These are phyloP conservation scores for Xenopus laevis DNA, from an alignment of 2,113 vertebrate species.

Conservation along the genomic window DNA sequence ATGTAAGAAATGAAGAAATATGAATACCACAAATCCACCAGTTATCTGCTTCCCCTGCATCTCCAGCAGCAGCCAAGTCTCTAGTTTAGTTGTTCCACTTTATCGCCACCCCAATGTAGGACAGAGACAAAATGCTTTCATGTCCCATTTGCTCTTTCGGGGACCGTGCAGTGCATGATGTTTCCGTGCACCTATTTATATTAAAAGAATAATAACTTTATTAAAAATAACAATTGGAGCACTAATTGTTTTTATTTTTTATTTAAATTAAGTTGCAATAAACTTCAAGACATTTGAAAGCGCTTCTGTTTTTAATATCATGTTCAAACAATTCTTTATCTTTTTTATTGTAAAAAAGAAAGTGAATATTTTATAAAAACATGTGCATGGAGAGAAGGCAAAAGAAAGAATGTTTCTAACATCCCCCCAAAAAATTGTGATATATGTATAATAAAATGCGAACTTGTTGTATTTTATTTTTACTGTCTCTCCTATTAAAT, in stretches of 20 bases:
- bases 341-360: slow-evolving; percentile 35
- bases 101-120: slow-evolving; percentile 26
- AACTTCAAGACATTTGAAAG: slow-evolving; percentile 19
- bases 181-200: slow-evolving; percentile 72
- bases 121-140: slow-evolving; percentile 24
- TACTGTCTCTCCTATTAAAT: background rate
- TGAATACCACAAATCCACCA: slow-evolving; percentile 23
- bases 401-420: slow-evolving; percentile 35
- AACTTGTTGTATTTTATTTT: slow-evolving; percentile 45
- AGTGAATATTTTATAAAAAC: slow-evolving; percentile 30
- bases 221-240: slow-evolving; percentile 52
- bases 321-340: slow-evolving; percentile 15
- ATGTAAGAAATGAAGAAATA: slow-evolving; percentile 8
- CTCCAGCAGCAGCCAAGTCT: slow-evolving; percentile 27
- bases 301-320: background rate
- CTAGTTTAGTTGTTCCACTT: slow-evolving; percentile 10
- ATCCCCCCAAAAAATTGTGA: slow-evolving; percentile 29
- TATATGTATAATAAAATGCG: slow-evolving; percentile 54
- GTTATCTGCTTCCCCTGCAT: slow-evolving; percentile 39
- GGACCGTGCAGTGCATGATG: slow-evolving; percentile 80
- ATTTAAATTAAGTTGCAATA: slow-evolving; percentile 39
- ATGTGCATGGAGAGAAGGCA: slow-evolving; percentile 40
- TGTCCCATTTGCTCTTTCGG: slow-evolving; percentile 50
- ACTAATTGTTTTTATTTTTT: slow-evolving; percentile 39
- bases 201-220: slow-evolving; percentile 62